phyloP scores from a whole-genome alignment of 2,113 vertebrate species.

The Patagioenas fasciata region DNA sequence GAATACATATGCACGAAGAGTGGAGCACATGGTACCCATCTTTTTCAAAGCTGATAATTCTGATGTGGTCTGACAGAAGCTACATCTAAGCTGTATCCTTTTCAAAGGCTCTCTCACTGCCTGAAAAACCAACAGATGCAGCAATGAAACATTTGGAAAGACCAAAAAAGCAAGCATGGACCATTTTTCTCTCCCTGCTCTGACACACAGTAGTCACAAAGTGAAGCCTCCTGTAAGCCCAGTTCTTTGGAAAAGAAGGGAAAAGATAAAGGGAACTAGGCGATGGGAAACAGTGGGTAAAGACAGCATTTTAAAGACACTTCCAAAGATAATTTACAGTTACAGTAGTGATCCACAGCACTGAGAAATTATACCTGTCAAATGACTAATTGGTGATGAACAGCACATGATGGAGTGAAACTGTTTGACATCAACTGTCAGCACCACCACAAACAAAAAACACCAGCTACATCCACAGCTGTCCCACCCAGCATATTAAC shows the following conservation, averaged over 20 bases:
- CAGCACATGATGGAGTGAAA: slow-evolving; percentile 35
- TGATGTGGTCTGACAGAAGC: slow-evolving; percentile 12
- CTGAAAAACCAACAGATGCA: background rate
- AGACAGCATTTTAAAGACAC: background rate
- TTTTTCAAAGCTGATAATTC: background rate
- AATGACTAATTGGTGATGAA: slow-evolving; percentile 60
- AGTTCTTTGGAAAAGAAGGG: background rate
- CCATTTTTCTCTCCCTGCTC: background rate
- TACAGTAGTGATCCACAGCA: background rate
- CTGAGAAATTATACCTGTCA: slow-evolving; percentile 59
- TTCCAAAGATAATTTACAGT: slow-evolving; percentile 31
- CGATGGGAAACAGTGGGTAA: background rate
- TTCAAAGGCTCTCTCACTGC: background rate
- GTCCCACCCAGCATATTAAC: background rate
- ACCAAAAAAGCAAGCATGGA: background rate
- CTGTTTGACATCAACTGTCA: slow-evolving; percentile 38
- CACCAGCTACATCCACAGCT: background rate
- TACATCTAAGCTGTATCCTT: background rate
- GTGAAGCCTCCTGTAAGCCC: background rate
- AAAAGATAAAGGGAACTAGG: background rate
- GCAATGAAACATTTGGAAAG: background rate
- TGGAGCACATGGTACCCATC: background rate
- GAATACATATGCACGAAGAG: background rate
- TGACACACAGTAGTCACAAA: background rate
- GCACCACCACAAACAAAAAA: slow-evolving; percentile 11